A percentile compares a stretch with the other conserved stretches of the same genome.
These are phyloP conservation scores for Oncopodura yosiiana DNA, from an alignment of 1,140 invertebrate species.

Conservation along the genomic window DNA sequence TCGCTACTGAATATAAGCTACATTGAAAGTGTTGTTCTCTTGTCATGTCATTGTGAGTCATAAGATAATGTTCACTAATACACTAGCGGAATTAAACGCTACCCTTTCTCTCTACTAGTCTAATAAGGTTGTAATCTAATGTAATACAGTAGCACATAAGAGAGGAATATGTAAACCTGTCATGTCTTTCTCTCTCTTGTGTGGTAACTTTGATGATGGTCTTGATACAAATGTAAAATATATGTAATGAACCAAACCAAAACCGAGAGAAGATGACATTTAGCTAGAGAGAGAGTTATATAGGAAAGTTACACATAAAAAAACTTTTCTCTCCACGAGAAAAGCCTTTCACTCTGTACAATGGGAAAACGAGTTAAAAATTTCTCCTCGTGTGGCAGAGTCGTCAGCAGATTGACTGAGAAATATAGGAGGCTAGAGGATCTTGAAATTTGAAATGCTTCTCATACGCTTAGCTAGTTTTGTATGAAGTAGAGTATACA, in stretches of 20 bases:
- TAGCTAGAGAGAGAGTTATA: neutral
- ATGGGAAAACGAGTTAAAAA: neutral
- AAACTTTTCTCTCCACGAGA: neutral
- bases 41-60: neutral
- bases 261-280: neutral
- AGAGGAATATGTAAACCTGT: neutral
- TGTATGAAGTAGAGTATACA: too few relatives aligned
- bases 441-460: neutral
- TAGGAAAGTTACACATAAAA: conserved; percentile 3
- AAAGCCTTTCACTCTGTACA: neutral
- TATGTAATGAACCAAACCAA: neutral
- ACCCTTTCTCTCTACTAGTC: neutral
- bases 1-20: neutral
- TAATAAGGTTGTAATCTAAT: conserved; percentile 18
- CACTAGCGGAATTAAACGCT: conserved; percentile 26
- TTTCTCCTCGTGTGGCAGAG: neutral
- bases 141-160: conserved; percentile 6
- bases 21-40: neutral
- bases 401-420: neutral
- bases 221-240: neutral
- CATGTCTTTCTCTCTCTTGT: neutral
- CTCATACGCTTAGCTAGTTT: too few relatives aligned
- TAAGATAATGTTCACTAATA: conserved; percentile 11
- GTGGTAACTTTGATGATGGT: neutral
- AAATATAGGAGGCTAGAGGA: neutral